Percentiles rank a stretch among this genome's conserved stretches.
Evolutionary conservation across 2,888 invertebrate species (phyloP).

Genomic region (Hydrotaea diabolus): DNA sequence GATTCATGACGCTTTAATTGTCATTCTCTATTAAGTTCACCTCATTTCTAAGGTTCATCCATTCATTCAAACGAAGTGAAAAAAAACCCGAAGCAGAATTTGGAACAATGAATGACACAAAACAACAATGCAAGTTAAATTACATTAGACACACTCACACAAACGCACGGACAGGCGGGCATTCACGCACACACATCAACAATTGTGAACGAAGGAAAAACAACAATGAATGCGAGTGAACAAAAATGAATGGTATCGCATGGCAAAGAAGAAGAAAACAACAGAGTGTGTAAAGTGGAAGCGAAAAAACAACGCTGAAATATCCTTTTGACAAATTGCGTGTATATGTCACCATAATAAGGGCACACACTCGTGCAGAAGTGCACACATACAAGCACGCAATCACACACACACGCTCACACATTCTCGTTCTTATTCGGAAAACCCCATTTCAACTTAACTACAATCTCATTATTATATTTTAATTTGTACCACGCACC

Average conservation of each 20-base stretch:
- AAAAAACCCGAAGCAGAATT: conserved; percentile 10
- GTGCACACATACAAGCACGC: not conserved
- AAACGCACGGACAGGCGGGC: not conserved
- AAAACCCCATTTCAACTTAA: conserved; percentile 46
- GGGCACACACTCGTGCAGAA: conserved; percentile 3
- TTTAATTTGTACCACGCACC: conserved; percentile 64
- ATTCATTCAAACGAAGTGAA: not conserved
- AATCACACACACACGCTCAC: not conserved
- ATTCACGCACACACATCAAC: not conserved
- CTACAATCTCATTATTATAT: conserved; percentile 66
- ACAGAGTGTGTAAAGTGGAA: not conserved
- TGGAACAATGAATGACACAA: conserved; percentile 54
- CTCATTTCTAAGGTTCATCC: not conserved
- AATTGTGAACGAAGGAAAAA: not conserved
- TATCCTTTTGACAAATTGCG: conserved; percentile 57
- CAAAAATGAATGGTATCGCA: conserved; percentile 1
- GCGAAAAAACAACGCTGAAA: conserved; percentile 5
- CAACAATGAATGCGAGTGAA: not conserved
- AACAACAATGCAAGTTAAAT: conserved; percentile 31
- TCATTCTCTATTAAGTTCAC: not conserved
- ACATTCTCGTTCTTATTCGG: not conserved
- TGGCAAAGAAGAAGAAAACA: not conserved
- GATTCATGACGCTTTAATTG: conserved; percentile 14
- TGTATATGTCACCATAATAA: conserved; percentile 41
- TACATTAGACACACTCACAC: conserved; percentile 29